Evolutionary conservation across 2,797 vertebrate species (phyloP).

Genomic region (Petrocephalus sullivani): DNA sequence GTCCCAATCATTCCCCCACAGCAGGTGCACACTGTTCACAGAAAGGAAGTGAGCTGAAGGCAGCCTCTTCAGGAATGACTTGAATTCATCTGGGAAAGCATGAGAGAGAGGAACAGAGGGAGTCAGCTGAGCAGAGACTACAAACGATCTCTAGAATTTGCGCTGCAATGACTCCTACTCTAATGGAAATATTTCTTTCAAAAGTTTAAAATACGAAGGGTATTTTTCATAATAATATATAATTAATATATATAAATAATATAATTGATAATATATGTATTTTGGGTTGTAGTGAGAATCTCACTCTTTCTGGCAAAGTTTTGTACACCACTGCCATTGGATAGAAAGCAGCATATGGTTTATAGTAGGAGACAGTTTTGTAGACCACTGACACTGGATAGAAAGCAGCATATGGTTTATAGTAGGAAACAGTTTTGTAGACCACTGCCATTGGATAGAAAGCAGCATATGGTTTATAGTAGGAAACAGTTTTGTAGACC

Average conservation of each 20-base stretch:
- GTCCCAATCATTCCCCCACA: slow-evolving; percentile 99
- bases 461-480: background rate
- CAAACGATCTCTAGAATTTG: background rate
- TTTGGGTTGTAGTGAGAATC: background rate
- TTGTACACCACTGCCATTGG: background rate
- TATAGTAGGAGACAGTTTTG: background rate
- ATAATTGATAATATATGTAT: background rate
- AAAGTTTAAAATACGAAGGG: background rate
- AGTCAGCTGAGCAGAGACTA: background rate
- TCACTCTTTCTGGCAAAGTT: background rate
- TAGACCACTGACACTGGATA: too few species aligned
- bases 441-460: background rate
- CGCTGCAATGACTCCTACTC: background rate
- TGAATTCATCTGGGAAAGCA: slow-evolving; percentile 84
- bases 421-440: background rate
- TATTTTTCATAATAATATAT: background rate
- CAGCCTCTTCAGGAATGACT: slow-evolving; percentile 94
- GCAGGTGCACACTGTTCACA: slow-evolving; percentile 92
- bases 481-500: background rate
- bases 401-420: too few species aligned
- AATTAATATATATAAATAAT: background rate
- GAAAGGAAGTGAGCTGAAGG: slow-evolving; percentile 96
- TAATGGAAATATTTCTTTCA: background rate
- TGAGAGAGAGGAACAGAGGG: background rate
- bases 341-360: background rate